Percentiles rank a stretch among this genome's conserved stretches.
Evolutionary conservation across 37 sponge, comb jelly and placozoan genomes (phyloP).

Genomic region (Dysidea cf. avara): DNA sequence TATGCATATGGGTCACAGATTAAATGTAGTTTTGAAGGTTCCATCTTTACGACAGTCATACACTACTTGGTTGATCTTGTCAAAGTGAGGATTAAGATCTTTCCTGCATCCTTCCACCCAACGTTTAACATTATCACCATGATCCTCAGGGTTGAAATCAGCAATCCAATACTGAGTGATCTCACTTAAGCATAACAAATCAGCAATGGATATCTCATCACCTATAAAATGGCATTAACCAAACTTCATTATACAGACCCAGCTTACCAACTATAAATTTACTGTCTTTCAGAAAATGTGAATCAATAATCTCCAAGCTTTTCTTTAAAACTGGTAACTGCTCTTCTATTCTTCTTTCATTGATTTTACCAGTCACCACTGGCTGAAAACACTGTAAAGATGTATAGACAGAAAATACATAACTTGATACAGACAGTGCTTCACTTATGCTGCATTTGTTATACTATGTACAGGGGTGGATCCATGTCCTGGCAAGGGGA

Average conservation of each 20-base stretch:
- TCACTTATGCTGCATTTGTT: no score
- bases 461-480: no score
- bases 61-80: no score
- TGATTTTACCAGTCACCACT: neutral
- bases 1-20: no score
- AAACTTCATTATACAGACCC: no score
- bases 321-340: constrained; percentile 2
- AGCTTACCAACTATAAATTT: neutral
- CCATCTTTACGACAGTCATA: no score
- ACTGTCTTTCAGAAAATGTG: neutral
- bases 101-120: constrained; percentile 5
- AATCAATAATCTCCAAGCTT: neutral
- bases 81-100: no score
- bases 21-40: no score
- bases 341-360: no score
- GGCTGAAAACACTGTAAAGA: neutral
- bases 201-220: constrained; percentile 18
- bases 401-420: no score
- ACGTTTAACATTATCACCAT: neutral
- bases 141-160: neutral
- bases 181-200: constrained; percentile 11
- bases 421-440: no score
- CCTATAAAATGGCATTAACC: neutral
- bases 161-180: constrained; percentile 14
- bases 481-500: no score